Evolutionary conservation across 2,888 invertebrate species (phyloP), one percentile per base, ranked within the genome.

Genomic region (Dorcus parallelipipedus): DNA sequence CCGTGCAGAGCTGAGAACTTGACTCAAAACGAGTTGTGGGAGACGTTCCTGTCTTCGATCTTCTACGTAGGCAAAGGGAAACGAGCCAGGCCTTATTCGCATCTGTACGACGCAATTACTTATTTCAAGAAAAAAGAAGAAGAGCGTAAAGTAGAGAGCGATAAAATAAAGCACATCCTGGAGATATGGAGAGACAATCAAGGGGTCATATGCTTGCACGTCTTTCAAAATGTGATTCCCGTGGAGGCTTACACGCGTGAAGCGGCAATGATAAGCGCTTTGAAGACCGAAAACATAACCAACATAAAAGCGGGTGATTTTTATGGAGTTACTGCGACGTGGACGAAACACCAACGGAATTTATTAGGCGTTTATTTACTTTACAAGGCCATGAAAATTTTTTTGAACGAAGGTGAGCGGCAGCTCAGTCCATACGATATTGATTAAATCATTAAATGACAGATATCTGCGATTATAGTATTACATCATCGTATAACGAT

Each of bases 11-110:
- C 81, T 4, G 73, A 81, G 40, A 74, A 67, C 1, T 75, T 85
- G 14, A 74, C 78, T 4, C 74, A 79, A 9, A 77, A 82, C 9
- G 80, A 85, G 2, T 78, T 84, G 1, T 95, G 97, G 89, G 77
- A 82, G 47, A 85, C 82, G 0, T 98, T 98, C 74, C 78, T 97
- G 2, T 82, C 86, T 49, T 85, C 95, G 0, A 89, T 98, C 61
- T 98, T 99, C 78, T 98, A 99, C 75, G 87, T 99, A 33, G 98
- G 98, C 0, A 97, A 71, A 52, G 68, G 97, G 56, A 95, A 93
- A 75, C 85, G 90, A 26, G 86, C 90, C 0, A 82, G 98, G 4
- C 96, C 97, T 0, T 93, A 94, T 72, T 86, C 89, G 0, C 98
- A 98, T 79, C 82, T 98, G 6, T 92, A 94, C 73, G 94, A 96